Evolutionary conservation across 2,888 invertebrate species (phyloP), one percentile per base, ranked within the genome.

Genomic region (Eupithecia exiguata): DNA sequence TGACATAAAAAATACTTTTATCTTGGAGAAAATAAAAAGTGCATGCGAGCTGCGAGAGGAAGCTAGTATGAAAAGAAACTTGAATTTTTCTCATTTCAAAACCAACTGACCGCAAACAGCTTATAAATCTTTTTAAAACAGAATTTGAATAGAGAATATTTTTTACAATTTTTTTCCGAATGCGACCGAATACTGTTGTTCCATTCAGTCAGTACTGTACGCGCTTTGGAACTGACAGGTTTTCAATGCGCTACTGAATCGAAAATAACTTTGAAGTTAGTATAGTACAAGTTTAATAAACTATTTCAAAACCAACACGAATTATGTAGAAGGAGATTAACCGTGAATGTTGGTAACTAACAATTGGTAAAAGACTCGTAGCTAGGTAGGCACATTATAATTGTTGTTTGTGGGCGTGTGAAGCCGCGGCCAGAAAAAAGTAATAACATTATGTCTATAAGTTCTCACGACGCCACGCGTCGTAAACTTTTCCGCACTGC

Each of bases 251-350:
- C 73, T 80, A 76, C 68, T 72, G 76, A 82, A 77, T 84, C 79
- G 76, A 46, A 84, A 84, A 86, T 81, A 83, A 81, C 78, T 82
- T 82, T 82, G 83, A n/a, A n/a, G n/a, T n/a, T n/a, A n/a, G n/a
- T n/a, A n/a, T n/a, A n/a, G n/a, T n/a, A n/a, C n/a, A n/a, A n/a
- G n/a, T n/a, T n/a, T n/a, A n/a, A n/a, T n/a, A n/a, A n/a, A n/a
- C 30, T 30, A 30, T 30, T 30, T 30, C 30, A 30, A 30, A 30
- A 30, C 30, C 30, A 30, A 30, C 30, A 30, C 30, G 30, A 30
- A 1, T 30, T 30, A 30, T 30, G 30, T 30, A 3, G 30, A 30
- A 30, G 1, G 30, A 30, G 2, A 30, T 30, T 30, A 3, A 30
- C 30, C 30, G 30, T 30, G 30, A 30, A 30, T 30, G 30, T 3